Conservation (phyloP, 2,888 invertebrate genomes). For the Rhamphomyia laevipes region DNA sequence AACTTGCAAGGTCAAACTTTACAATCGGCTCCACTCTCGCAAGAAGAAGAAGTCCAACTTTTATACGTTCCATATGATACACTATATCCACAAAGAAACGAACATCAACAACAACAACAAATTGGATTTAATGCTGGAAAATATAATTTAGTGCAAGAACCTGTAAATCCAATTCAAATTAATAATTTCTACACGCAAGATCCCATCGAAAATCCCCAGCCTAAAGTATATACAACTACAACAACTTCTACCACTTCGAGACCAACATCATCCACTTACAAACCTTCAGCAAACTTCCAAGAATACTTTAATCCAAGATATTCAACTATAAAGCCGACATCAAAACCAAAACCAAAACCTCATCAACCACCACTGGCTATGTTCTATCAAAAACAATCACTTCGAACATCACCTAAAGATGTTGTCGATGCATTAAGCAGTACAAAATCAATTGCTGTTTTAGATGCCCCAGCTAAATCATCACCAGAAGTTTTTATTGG, state of each 20-base stretch:
- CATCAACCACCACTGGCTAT: slow-evolving; percentile 79
- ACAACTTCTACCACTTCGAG: slow-evolving; percentile 25
- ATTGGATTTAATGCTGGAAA: slow-evolving; percentile 25
- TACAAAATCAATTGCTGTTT: slow-evolving; percentile 62
- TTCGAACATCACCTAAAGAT: slow-evolving; percentile 49
- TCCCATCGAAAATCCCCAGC: slow-evolving; percentile 18
- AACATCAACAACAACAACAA: slow-evolving; percentile 17
- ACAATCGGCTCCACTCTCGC: slow-evolving; percentile 11
- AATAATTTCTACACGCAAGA: slow-evolving; percentile 37
- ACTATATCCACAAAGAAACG: slow-evolving; percentile 40
- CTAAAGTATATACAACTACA: slow-evolving; percentile 13
- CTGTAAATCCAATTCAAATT: slow-evolving; percentile 39
- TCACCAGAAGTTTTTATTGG: slow-evolving; percentile 73
- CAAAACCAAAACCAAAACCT: slow-evolving; percentile 53
- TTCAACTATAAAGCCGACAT: slow-evolving; percentile 42
- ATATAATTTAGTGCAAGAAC: slow-evolving; percentile 26
- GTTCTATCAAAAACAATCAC: slow-evolving; percentile 47
- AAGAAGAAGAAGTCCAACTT: slow-evolving; percentile 60
- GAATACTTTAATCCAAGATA: slow-evolving; percentile 24
- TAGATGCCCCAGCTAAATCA: slow-evolving; percentile 56
- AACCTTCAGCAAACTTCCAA: slow-evolving; percentile 20
- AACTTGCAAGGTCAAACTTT: slow-evolving; percentile 12
- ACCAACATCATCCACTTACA: slow-evolving; percentile 30
- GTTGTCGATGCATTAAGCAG: slow-evolving; percentile 57
- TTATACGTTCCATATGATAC: slow-evolving; percentile 74